These are phyloP conservation scores for Pseudomyrmex sp. DNA, from an alignment of 1,140 invertebrate genomes.

Conservation along the genomic window DNA sequence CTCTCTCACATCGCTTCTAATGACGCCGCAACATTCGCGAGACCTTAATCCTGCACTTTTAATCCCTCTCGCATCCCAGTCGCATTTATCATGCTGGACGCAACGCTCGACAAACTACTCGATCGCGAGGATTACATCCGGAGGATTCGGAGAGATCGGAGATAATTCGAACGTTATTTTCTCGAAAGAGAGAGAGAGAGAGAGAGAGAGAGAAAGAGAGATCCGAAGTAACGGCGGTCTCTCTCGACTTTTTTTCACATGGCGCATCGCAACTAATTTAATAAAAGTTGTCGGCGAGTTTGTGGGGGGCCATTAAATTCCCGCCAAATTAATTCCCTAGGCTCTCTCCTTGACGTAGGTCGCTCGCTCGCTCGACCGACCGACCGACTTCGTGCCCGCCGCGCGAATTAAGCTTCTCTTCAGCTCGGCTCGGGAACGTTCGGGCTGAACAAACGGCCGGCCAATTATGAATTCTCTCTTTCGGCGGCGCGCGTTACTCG, in stretches of 20 bases:
- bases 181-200: no score
- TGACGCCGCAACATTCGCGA: conserved; percentile 10
- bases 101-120: not conserved
- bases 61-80: not conserved
- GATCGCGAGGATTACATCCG: not conserved
- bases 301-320: conserved; percentile 45
- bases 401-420: conserved; percentile 63
- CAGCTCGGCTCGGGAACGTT: conserved; percentile 58
- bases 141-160: not conserved
- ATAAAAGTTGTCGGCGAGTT: conserved; percentile 55
- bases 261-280: conserved; percentile 40
- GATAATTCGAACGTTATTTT: no score
- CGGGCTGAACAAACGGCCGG: conserved; percentile 70
- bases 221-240: not conserved
- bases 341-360: not conserved
- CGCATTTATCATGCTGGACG: not conserved
- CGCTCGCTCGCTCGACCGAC: conserved; percentile 13
- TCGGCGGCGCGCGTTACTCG: conserved; percentile 40
- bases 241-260: conserved; percentile 38
- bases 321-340: conserved; percentile 49
- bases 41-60: conserved; percentile 1
- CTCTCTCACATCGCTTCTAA: conserved; percentile 20
- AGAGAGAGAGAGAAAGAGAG: no score
- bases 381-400: conserved; percentile 35
- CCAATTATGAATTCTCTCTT: conserved; percentile 80